phyloP scores from a whole-genome alignment of 2,888 invertebrate species.

The Drosophila nigricruria region DNA sequence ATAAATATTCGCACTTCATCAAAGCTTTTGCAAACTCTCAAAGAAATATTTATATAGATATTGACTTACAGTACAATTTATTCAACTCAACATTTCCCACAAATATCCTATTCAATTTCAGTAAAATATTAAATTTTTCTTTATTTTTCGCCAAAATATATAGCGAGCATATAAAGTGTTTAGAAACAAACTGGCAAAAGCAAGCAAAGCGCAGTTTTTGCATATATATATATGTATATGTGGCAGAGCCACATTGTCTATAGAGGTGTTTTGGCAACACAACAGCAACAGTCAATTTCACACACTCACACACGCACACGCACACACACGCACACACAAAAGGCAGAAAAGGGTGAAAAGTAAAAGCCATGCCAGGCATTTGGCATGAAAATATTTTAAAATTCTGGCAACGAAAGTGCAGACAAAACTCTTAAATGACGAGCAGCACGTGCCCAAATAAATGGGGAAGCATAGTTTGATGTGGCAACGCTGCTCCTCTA shows the following conservation, averaged over 20 bases:
- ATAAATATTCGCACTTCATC: neutral
- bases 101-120: constrained; percentile 2
- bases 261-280: constrained; percentile 26
- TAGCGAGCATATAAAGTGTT: constrained; percentile 1
- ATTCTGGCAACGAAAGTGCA: constrained; percentile 79
- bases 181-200: constrained; percentile 2
- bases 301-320: constrained; percentile 37
- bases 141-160: neutral
- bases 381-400: constrained; percentile 73
- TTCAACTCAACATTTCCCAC: neutral
- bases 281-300: constrained; percentile 43
- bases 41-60: neutral
- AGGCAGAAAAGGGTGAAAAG: constrained; percentile 68
- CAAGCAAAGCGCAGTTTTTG: constrained; percentile 11
- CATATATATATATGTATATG: neutral
- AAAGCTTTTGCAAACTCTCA: neutral
- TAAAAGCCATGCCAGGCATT: constrained; percentile 64
- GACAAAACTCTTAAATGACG: constrained; percentile 82
- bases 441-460: constrained; percentile 79
- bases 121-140: neutral
- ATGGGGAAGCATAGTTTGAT: constrained; percentile 57
- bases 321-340: constrained; percentile 25
- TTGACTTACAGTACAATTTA: constrained; percentile 1
- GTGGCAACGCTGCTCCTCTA: neutral
- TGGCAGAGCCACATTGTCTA: constrained; percentile 7